Percentiles rank a stretch among this genome's conserved stretches.
Evolutionary conservation across 2,113 vertebrate genomes (phyloP).

Genomic region (Ancistrus triradiatus): DNA sequence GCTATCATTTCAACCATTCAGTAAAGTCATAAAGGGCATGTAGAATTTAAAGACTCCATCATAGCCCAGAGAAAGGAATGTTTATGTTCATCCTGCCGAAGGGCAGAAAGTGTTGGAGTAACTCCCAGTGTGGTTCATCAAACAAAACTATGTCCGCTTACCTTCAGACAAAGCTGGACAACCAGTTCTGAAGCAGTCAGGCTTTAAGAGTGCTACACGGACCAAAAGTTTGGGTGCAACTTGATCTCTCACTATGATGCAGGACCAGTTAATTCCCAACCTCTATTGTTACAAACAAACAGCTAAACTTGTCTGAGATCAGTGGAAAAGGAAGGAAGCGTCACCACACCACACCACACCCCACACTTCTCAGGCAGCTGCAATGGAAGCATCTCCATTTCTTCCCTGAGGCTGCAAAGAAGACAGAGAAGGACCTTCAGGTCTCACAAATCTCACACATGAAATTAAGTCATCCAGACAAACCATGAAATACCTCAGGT

Average conservation of each 20-base stretch:
- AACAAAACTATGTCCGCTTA: not conserved
- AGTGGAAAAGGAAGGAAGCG: not conserved
- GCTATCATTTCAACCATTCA: no score
- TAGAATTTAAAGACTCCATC: not conserved
- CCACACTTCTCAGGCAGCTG: constrained; percentile 73
- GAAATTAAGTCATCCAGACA: no score
- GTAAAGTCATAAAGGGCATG: no score
- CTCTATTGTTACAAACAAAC: no score
- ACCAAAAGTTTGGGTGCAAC: no score
- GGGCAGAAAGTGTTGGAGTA: not conserved
- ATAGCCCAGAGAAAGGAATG: not conserved
- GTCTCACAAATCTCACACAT: no score
- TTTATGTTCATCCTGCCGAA: not conserved
- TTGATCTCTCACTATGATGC: not conserved
- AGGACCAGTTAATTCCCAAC: no score
- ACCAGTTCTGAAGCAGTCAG: no score
- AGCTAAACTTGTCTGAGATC: not conserved
- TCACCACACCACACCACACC: not conserved
- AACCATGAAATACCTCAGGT: no score
- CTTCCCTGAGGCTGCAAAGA: constrained; percentile 86
- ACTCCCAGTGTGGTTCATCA: not conserved
- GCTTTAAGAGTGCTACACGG: no score
- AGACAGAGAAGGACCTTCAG: not conserved
- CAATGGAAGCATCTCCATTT: constrained; percentile 81
- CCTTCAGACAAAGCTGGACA: no score